Percentiles rank a stretch among this genome's conserved stretches.
These are phyloP conservation scores for Euzophera pinguis DNA, from an alignment of 2,888 invertebrate genomes.

Conservation along the genomic window DNA sequence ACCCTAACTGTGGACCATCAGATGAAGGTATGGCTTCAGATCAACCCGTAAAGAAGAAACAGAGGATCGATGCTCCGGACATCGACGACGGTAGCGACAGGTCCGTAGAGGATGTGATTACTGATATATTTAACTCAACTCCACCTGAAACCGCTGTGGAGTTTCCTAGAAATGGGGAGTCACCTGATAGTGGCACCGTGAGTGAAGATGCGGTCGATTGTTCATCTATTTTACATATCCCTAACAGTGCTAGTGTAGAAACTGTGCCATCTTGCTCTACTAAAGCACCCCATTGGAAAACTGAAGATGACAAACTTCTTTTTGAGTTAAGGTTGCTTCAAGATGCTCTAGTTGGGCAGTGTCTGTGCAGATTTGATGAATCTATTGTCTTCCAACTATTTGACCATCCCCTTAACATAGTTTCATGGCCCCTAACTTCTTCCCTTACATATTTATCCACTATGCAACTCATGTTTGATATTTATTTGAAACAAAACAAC, in stretches of 20 bases:
- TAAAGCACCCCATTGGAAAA: slow-evolving; percentile 52
- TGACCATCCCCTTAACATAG: slow-evolving; percentile 79
- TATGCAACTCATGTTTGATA: slow-evolving; percentile 89
- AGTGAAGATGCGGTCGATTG: slow-evolving; percentile 77
- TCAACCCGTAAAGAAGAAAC: slow-evolving; percentile 92
- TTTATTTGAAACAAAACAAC: slow-evolving; percentile 90
- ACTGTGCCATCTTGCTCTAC: slow-evolving; percentile 67
- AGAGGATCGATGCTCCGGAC: slow-evolving; percentile 84
- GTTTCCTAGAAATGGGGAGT: slow-evolving; percentile 67
- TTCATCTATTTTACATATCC: slow-evolving; percentile 57
- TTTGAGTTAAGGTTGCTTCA: slow-evolving; percentile 81
- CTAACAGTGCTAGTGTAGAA: slow-evolving; percentile 51
- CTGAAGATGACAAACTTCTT: slow-evolving; percentile 61
- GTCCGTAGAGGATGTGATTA: slow-evolving; percentile 72
- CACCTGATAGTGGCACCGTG: slow-evolving; percentile 72
- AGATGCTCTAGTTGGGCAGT: slow-evolving; percentile 85
- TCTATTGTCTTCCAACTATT: slow-evolving; percentile 85
- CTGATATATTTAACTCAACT: slow-evolving; percentile 64
- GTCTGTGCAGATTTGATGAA: slow-evolving; percentile 88
- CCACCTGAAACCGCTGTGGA: slow-evolving; percentile 66
- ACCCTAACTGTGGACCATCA: slow-evolving; percentile 71
- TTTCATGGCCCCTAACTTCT: slow-evolving; percentile 67
- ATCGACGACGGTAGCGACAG: slow-evolving; percentile 77
- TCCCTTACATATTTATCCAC: slow-evolving; percentile 90
- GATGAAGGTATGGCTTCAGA: slow-evolving; percentile 85